Evolutionary conservation across 2,888 invertebrate species (phyloP), one percentile per base, ranked within the genome.

Genomic region (Minunthozetes semirufus): DNA sequence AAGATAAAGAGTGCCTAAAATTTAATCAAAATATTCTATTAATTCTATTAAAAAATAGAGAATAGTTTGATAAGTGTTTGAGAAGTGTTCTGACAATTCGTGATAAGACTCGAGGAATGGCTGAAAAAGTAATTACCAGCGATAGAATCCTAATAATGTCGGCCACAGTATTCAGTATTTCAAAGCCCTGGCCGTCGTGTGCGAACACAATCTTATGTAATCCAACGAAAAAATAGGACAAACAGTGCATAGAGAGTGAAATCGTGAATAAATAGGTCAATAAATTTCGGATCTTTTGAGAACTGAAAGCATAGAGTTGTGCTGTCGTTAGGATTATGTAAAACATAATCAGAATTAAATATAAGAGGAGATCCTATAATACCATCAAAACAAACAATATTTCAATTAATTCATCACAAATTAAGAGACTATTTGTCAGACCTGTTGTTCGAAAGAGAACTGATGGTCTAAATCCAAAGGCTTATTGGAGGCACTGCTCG

Each of bases 71-170:
- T 17, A 15, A 15, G 15, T 48, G 4, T 17, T 6, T 48, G 48
- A 48, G 4, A 48, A 48, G 48, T 17, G 15, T 48, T 42, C 13
- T 42, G 42, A 78, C 75, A 59, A 77, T 73, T 72, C 15, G 48
- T 61, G 71, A 33, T 38, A 17, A 42, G 76, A 73, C 61, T 19
- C 27, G n/a, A 50, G 50, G 11, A 50, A n/a, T 50, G 50, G 19
- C 19, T 50, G 50, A n/a, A n/a, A 13, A 56, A 42, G 11, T 38
- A 19, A 27, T 86, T 85, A 92, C 92, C 85, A 95, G 89, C 79
- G 95, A 92, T 80, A 94, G 86, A 80, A 93, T 93, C 85, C 94
- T 94, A 80, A 94, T 87, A 80, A 96, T 90, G 85, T 96, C 95
- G 33, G 97, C 97, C 72, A 91, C 88, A 72, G 92, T 90, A 79